phyloP scores from a whole-genome alignment of 1,140 invertebrate species.

The Drosophila triauraria region DNA sequence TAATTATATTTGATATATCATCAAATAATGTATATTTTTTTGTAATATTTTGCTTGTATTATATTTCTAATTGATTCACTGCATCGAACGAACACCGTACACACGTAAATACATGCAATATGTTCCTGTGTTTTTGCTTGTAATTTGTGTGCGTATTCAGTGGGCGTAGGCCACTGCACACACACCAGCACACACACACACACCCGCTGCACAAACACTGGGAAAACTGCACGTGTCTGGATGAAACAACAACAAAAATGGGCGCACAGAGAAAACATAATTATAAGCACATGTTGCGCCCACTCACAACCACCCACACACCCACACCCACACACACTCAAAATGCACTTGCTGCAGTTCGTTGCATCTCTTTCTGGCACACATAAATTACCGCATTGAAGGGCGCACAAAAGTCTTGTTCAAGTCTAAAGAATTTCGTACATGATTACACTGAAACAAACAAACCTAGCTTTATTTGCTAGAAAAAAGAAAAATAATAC shows the following conservation, averaged over 20 bases:
- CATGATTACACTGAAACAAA: conserved; percentile 22
- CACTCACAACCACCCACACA: conserved; percentile 12
- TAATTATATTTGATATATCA: neutral
- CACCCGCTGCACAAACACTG: neutral
- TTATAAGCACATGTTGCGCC: conserved; percentile 78
- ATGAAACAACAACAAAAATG: conserved; percentile 52
- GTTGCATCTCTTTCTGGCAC: conserved; percentile 23
- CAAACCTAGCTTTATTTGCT: too few relatives aligned
- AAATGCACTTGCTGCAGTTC: conserved; percentile 45
- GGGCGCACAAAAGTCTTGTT: conserved; percentile 45
- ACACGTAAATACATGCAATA: conserved; percentile 14
- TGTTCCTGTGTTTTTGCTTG: conserved; percentile 27
- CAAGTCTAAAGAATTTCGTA: conserved; percentile 28
- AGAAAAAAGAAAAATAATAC: too few relatives aligned
- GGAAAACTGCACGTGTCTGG: conserved; percentile 27
- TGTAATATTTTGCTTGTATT: neutral
- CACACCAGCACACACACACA: conserved; percentile 16
- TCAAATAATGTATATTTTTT: neutral
- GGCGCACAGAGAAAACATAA: conserved; percentile 71
- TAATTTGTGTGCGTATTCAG: conserved; percentile 67
- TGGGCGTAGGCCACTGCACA: conserved; percentile 27
- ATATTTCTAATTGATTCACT: neutral
- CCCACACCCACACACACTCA: conserved; percentile 14
- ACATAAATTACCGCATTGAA: conserved; percentile 53
- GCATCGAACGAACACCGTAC: neutral